Conservation (phyloP, 2,113 vertebrate genomes). For the Plestiodon gilberti region DNA sequence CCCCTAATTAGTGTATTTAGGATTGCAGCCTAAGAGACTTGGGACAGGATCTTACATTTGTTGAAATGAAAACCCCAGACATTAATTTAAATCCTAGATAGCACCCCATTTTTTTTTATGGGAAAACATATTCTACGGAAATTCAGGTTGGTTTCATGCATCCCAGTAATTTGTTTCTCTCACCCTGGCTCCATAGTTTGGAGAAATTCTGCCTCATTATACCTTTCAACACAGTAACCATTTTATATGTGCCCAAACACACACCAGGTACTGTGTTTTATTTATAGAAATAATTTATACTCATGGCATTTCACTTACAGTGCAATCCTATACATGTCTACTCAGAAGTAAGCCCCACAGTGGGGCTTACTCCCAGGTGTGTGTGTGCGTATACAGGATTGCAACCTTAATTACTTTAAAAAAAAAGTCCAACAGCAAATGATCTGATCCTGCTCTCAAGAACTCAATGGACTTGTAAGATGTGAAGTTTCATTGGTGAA, state of each 20-base stretch:
- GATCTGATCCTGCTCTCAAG: neutral
- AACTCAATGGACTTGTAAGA: neutral
- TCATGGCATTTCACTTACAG: neutral
- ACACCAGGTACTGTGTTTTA: neutral
- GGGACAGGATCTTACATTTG: too few relatives aligned
- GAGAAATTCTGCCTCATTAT: neutral
- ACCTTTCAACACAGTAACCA: neutral
- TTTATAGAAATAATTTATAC: neutral
- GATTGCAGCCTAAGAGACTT: neutral
- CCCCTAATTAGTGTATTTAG: too few relatives aligned
- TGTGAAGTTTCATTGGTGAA: neutral
- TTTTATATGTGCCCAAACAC: neutral
- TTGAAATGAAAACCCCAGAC: neutral
- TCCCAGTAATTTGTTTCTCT: neutral
- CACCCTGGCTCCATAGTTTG: neutral
- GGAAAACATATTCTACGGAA: too few relatives aligned
- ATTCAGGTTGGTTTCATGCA: neutral
- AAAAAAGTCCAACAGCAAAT: neutral
- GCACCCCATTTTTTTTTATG: too few relatives aligned
- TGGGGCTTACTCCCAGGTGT: too few relatives aligned
- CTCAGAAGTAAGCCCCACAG: neutral
- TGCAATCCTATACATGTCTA: neutral
- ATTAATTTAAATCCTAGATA: neutral
- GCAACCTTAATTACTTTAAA: neutral
- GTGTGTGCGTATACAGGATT: too few relatives aligned